Base-by-base conservation (phyloP, 2,797 vertebrate species). In the Artibeus lituratus region DNA sequence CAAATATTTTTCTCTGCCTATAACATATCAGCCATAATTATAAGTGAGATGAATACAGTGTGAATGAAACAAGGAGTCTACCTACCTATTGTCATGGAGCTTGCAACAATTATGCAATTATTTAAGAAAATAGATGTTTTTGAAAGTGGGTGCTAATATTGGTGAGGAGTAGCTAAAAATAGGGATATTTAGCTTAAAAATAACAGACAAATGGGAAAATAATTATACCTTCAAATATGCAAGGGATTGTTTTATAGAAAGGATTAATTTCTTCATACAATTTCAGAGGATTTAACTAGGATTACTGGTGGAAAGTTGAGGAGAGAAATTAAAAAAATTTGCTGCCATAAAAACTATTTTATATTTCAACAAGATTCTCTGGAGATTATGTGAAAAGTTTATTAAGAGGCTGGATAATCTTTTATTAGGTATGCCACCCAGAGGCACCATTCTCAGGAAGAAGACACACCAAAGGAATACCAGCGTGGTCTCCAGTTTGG, bases 261-360 rank as follows among this genome's bases (percentile, higher is more conserved):
- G 7, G 22, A 70, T 95, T 95, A 81, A 35, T 88, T 80, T 76
- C 91, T 72, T 47, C 55, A 8, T 69, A 69, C 85, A 87, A 94
- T 94, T 96, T 80, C 44, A 80, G 47, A 86, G 55, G 76, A 74
- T 0, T 93, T 88, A 85, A 67, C 10, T 37, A 85, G 84, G 84
- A 90, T 95, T 95, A 94, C 82, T 55, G 32, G n/a, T 77, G 32
- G 44, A 78, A 91, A 90, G 42, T 85, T 69, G 35, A 92, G 32
- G 32, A 92, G 42, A 93, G 47, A 95, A 82, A 88, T 55, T 83
- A 83, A 92, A 83, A 92, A 95, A 35, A 94, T 92, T 72, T 85
- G 5, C 11, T 89, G 35, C 44, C 24, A 87, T 55, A 69, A 87
- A 94, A 87, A 22, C 2, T 44, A 78, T 55, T 69, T 96, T 76